Evolutionary conservation across 2,888 invertebrate species (phyloP), one percentile per base, ranked within the genome.

Genomic region (Lasioglossum vierecki): DNA sequence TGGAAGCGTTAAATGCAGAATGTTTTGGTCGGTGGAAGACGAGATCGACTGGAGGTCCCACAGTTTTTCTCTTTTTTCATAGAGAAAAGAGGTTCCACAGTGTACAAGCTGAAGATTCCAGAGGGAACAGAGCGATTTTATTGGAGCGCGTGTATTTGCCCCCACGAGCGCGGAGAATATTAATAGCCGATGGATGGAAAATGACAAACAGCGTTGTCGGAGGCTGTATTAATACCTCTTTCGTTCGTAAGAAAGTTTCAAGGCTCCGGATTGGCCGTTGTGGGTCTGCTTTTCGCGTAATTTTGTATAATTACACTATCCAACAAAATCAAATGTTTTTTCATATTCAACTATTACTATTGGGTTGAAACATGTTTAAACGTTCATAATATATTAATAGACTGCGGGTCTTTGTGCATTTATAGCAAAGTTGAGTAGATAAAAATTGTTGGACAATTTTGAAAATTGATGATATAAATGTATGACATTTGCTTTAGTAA

Each of bases 1-100:
- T 82, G 83, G 66, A 73, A 72, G 82, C 60, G 76, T 83, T 83
- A 83, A 83, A 83, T 76, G 73, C 76, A 46, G 57, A 66, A 53
- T 39, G 76, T 22, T 72, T 46, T 15, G 53, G 73, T 76, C 71
- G 74, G 22, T 41, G n/a, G 70, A 41, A 63, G 63, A n/a, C 73
- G 46, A n/a, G 74, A 60, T 70, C 53, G 41, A 73, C 76, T 15
- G 13, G 30, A 75, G 35, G 75, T 41, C 71, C 30, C 18, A 53
- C 39, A 1, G 6, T 71, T 60, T 15, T 15, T 72, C 26, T 46
- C 46, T 13, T 72, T 72, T 46, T 30, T 26, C 41, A 26, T 5
- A n/a, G 53, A 4, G 39, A 75, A 30, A 26, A 11, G 18, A 35
- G 39, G 22, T 11, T 9, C 18, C 44, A 8, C 53, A n/a, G 9